Conservation (phyloP, 2,113 vertebrate species). For the Aix galericulata region DNA sequence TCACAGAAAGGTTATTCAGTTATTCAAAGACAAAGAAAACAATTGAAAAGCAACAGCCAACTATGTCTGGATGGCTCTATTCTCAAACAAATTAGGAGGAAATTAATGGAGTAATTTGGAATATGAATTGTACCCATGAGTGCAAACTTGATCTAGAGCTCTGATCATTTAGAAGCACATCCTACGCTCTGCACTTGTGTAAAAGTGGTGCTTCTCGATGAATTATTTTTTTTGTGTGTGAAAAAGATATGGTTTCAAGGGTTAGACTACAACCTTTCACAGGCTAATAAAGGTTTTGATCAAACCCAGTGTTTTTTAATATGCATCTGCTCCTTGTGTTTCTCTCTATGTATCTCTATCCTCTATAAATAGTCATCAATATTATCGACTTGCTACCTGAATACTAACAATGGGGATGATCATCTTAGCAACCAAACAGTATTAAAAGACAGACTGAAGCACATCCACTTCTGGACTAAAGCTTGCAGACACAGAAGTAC, state of each 20-base stretch:
- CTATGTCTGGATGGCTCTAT: neutral
- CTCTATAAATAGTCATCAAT: neutral
- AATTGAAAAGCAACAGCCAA: neutral
- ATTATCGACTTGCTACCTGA: neutral
- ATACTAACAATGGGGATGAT: neutral
- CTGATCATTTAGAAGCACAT: neutral
- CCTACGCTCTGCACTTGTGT: neutral
- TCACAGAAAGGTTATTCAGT: constrained; percentile 10
- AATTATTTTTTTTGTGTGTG: neutral
- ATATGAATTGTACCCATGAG: neutral
- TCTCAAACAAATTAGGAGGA: neutral
- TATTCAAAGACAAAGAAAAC: neutral
- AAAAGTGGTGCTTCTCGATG: neutral
- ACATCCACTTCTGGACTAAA: neutral
- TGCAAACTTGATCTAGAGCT: neutral
- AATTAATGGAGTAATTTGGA: neutral
- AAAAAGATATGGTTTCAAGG: neutral
- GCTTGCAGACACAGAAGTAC: neutral
- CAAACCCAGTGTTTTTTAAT: neutral
- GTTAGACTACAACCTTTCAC: neutral
- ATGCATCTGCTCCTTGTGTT: neutral
- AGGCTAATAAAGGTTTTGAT: constrained; percentile 1
- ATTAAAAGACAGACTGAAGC: neutral
- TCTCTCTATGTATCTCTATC: neutral
- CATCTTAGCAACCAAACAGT: neutral